Evolutionary conservation across 2,113 vertebrate genomes (phyloP), one percentile per base, ranked within the genome.

Genomic region (Etheostoma cragini): DNA sequence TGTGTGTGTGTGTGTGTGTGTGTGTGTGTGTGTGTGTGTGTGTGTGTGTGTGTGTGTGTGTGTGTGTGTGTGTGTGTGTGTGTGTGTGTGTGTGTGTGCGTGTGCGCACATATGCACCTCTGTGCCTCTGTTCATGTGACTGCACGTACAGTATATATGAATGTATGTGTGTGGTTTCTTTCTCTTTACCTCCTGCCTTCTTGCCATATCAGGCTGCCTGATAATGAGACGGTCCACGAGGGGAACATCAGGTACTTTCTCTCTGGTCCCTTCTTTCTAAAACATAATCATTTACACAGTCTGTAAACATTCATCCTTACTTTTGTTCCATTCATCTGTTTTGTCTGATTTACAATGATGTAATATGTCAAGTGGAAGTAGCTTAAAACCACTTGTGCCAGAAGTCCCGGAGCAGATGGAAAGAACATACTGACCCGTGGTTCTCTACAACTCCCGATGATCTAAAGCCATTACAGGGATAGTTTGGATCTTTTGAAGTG

Each of bases 231-330:
- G 92, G 81, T 88, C 93, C 80, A 94, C 92, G 95, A 95, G 84
- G 93, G 92, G 94, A 93, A 83, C 78, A 89, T 90, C 91, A 97
- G 96, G 96, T 97, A 97, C 93, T 94, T 87, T 70, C 76, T 89
- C 66, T 78, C 72, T 53, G 80, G 65, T 85, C 63, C 82, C 63
- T 24, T 78, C 58, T 58, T 19, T 57, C 70, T 74, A 0, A 88
- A 81, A 68, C 81, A 65, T 53, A 12, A 61, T 62, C 57, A 76
- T 72, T 33, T 14, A 57, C 26, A 54, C 30, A 42, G 8, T 54
- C 53, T 30, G 10, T 38, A 35, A 71, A 67, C 53, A 42, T 49
- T 49, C 13, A 42, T 49, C 45, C 57, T 38, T 6, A 30, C 8
- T 13, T 42, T 74, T 14, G 6, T 49, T 35, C 30, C 30, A 49